Percentiles rank a stretch among this genome's conserved stretches.
Conservation (phyloP, 2,113 vertebrate genomes). For the Casuarius casuarius region DNA sequence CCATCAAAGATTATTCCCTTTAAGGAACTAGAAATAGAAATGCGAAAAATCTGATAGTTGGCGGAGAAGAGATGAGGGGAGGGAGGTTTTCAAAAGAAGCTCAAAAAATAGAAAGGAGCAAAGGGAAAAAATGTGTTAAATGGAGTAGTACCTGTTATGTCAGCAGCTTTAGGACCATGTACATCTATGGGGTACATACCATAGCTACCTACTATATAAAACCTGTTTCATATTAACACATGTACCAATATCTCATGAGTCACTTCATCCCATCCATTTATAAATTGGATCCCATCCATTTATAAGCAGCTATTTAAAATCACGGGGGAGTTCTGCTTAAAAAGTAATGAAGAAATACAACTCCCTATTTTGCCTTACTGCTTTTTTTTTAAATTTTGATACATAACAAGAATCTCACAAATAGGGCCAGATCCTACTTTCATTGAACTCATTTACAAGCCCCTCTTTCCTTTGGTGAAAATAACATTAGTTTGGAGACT, state of each 20-base stretch:
- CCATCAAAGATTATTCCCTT: neutral
- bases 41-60: neutral
- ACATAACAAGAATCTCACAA: neutral
- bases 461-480: constrained; percentile 10
- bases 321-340: neutral
- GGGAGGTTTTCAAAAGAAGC: neutral
- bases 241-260: neutral
- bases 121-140: neutral
- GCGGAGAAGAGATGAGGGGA: neutral
- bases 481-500: neutral
- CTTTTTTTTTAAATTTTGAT: neutral
- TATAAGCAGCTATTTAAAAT: neutral
- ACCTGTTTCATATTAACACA: neutral
- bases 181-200: neutral
- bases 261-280: neutral
- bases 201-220: neutral
- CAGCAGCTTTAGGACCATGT: neutral
- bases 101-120: neutral
- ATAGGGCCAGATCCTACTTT: neutral
- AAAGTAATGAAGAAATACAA: neutral
- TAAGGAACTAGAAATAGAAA: neutral
- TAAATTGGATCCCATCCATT: neutral
- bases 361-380: neutral
- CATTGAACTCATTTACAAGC: constrained; percentile 7
- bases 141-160: neutral